Evolutionary conservation across 2,888 invertebrate genomes (phyloP), one percentile per base, ranked within the genome.

Genomic region (Orgyia antiqua): DNA sequence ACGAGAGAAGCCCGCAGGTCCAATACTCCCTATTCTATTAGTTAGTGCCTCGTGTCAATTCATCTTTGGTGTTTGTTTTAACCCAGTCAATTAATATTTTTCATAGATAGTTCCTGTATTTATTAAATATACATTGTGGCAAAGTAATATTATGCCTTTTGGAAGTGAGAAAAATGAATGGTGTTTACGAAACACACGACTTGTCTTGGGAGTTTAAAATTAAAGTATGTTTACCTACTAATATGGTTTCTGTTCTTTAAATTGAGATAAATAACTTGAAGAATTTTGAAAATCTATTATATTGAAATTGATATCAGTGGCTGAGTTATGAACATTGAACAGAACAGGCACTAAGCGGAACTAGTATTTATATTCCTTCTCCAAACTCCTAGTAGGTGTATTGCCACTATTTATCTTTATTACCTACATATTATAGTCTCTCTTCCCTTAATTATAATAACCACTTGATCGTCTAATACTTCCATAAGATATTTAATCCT

Each of bases 1-100:
- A 25, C 25, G 27, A 33, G 42, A 13, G 4, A 15, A 20, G 39
- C 33, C 44, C 51, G 55, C 42, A 54, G 46, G 44, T 45, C 48
- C 49, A 53, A 46, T 38, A 39, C 45, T 44, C 42, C 40, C 49
- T 65, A 62, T 61, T 59, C 56, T 60, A 60, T 66, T 71, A 68
- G 69, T 70, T 73, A 62, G 70, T 75, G 75, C 79, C 77, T 76
- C 73, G 60, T 64, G 84, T 83, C 82, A 80, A 83, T 83, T 84
- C 52, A 41, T 65, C 55, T 48, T 67, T 56, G 45, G 63, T 67
- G 66, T 75, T 78, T 78, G 39, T 55, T 76, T 82, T 67, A 60
- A 74, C 40, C 59, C 73, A 67, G 84, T 84, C 84, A 84, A 84
- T 84, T 84, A 82, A 55, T 55, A 45, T 38, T 9, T 41, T 45